A percentile compares a stretch with the other conserved stretches of the same genome.
Evolutionary conservation across 1,140 invertebrate genomes (phyloP).

Genomic region (Drosophila sp.): DNA sequence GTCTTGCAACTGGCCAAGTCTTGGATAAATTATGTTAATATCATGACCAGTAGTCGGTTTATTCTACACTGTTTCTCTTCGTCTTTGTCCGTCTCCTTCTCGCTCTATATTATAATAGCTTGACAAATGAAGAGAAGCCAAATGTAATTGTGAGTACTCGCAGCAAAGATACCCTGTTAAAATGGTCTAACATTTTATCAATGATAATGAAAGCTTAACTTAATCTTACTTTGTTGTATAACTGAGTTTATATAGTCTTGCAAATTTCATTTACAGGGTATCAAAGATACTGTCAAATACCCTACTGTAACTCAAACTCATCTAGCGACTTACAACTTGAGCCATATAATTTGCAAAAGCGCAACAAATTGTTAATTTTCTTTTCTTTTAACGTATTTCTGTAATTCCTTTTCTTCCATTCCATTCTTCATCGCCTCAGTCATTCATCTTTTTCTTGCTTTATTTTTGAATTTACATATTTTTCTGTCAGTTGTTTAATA

Average conservation of each 20-base stretch:
- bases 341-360: constrained; percentile 78
- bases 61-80: neutral
- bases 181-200: too few species aligned
- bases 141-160: neutral
- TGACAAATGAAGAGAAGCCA: constrained; percentile 69
- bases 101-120: constrained; percentile 58
- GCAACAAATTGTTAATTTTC: constrained; percentile 82
- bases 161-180: neutral
- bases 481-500: constrained; percentile 50
- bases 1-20: constrained; percentile 25
- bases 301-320: constrained; percentile 42
- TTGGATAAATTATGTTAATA: constrained; percentile 80
- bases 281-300: neutral
- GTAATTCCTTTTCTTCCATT: constrained; percentile 6
- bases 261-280: constrained; percentile 11
- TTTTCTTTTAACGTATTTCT: constrained; percentile 49
- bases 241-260: neutral
- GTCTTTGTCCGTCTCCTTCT: constrained; percentile 18
- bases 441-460: constrained; percentile 25
- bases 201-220: neutral
- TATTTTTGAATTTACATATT: constrained; percentile 71
- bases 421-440: constrained; percentile 2
- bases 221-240: neutral
- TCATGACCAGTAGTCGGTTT: constrained; percentile 45
- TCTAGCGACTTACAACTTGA: constrained; percentile 58